Conservation (phyloP, 2,113 vertebrate genomes). For the Chloebia gouldiae region DNA sequence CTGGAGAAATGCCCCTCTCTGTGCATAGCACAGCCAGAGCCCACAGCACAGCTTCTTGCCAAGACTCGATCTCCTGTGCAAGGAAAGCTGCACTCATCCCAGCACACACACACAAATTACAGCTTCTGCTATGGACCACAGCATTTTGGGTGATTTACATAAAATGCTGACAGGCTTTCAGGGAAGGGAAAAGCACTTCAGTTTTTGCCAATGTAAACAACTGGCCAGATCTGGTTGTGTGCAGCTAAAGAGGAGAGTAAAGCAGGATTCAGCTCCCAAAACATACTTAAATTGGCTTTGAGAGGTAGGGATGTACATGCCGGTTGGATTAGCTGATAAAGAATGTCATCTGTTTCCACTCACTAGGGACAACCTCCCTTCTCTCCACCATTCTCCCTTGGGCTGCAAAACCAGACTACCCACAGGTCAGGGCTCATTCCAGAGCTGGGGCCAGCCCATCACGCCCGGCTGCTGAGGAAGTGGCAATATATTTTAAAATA, state of each 20-base stretch:
- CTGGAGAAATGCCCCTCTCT: background rate
- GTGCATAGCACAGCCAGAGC: background rate
- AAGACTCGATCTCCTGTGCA: background rate
- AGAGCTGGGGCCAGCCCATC: background rate
- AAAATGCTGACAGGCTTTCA: conserved; percentile 23
- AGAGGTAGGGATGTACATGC: background rate
- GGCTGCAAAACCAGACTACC: conserved; percentile 33
- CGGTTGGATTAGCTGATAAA: background rate
- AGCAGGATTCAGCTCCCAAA: background rate
- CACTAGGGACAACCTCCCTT: background rate
- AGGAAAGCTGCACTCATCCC: background rate
- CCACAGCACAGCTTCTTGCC: background rate
- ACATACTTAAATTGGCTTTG: background rate
- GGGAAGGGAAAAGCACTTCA: background rate
- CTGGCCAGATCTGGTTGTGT: background rate
- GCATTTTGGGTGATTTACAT: background rate
- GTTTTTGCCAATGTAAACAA: conserved; percentile 33
- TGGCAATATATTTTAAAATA: background rate
- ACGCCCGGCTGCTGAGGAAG: background rate
- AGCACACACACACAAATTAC: background rate
- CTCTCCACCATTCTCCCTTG: conserved; percentile 1
- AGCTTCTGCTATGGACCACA: background rate
- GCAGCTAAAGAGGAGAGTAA: background rate
- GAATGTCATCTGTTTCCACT: background rate
- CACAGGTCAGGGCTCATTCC: conserved; percentile 52